Conservation (phyloP, 2,797 vertebrate genomes). For the Cryptoprocta ferox region DNA sequence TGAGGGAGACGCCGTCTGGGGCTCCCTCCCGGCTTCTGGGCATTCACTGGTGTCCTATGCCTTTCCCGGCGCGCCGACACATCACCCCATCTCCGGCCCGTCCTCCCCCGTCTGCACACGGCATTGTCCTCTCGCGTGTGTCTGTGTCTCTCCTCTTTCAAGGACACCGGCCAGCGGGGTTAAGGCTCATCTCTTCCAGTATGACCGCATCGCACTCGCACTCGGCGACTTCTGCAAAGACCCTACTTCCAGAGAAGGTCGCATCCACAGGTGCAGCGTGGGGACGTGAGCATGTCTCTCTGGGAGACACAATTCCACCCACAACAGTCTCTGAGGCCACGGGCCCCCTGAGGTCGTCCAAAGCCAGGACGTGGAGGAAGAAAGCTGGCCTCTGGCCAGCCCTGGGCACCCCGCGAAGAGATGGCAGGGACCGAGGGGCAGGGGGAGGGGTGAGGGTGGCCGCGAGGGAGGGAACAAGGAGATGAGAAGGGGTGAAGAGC, state of each 20-base stretch:
- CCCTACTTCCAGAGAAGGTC: neutral
- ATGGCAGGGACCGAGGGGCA: too few species aligned
- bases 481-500: too few species aligned
- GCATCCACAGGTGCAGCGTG: neutral
- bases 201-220: rapidly evolving
- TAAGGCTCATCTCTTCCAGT: rapidly evolving
- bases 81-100: rapidly evolving
- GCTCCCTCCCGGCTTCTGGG: neutral
- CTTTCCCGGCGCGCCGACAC: rapidly evolving
- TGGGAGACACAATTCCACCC: neutral
- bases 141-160: neutral
- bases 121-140: rapidly evolving
- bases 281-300: neutral
- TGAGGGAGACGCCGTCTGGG: rapidly evolving
- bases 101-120: rapidly evolving
- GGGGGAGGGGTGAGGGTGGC: too few species aligned
- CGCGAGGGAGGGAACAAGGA: too few species aligned
- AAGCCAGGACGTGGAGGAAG: neutral
- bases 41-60: rapidly evolving
- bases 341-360: neutral
- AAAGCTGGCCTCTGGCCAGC: rapidly evolving
- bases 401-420: neutral
- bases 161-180: rapidly evolving
- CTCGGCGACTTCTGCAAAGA: neutral
- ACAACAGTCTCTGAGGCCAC: too few species aligned